Evolutionary conservation across 2,113 vertebrate genomes (phyloP).

Genomic region (Cephalopterus ornatus): DNA sequence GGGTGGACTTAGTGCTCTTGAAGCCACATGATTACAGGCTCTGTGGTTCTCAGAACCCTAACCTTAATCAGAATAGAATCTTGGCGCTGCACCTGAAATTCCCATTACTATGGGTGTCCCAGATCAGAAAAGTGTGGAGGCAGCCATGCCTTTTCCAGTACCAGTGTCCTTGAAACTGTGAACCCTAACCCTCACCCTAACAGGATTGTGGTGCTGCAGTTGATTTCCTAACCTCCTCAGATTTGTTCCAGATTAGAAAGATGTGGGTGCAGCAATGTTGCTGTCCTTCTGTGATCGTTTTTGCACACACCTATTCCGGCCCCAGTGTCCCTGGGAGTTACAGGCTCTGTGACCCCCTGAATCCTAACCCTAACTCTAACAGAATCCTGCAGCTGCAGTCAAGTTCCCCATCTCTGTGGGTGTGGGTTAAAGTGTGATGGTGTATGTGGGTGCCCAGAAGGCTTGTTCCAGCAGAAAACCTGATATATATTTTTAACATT

Average conservation of each 20-base stretch:
- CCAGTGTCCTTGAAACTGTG: background rate
- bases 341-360: background rate
- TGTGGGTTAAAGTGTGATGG: background rate
- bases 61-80: background rate
- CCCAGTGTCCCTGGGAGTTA: rapidly evolving
- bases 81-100: rapidly evolving
- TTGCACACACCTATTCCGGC: background rate
- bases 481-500: background rate
- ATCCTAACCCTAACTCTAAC: background rate
- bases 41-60: background rate
- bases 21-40: background rate
- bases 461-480: background rate
- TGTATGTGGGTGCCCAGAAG: background rate
- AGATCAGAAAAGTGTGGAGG: background rate
- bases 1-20: background rate
- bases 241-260: background rate
- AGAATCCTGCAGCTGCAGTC: background rate
- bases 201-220: background rate
- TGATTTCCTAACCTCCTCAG: background rate
- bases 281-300: background rate
- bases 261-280: background rate
- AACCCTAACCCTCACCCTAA: background rate
- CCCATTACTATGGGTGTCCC: background rate
- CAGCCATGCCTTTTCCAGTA: no score
- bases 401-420: background rate